A percentile compares a stretch with the other conserved stretches of the same genome.
Conservation (phyloP, 2,888 invertebrate species). For the Sphaeridia pumilis region DNA sequence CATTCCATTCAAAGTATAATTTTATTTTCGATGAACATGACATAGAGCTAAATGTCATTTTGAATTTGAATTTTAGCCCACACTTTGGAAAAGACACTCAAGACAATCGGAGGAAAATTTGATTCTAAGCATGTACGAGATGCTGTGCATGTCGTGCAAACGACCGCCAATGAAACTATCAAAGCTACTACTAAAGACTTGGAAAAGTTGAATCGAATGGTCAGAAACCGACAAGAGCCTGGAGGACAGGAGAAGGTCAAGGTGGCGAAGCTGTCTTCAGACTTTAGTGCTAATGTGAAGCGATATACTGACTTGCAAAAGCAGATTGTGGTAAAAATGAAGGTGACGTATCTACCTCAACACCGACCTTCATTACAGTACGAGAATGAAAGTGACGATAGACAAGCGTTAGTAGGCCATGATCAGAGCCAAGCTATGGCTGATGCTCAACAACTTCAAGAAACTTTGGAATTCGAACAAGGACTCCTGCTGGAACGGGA, state of each 20-base stretch:
- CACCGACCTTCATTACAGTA: constrained; percentile 9
- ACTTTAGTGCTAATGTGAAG: constrained; percentile 66
- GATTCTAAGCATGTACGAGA: constrained; percentile 58
- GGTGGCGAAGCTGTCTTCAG: constrained; percentile 67
- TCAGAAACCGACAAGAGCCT: constrained; percentile 55
- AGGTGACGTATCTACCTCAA: constrained; percentile 23
- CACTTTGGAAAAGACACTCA: constrained; percentile 57
- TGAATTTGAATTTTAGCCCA: constrained; percentile 17
- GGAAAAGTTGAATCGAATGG: constrained; percentile 56
- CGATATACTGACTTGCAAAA: constrained; percentile 68
- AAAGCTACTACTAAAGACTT: constrained; percentile 61
- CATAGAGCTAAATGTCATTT: background rate
- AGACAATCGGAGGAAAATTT: constrained; percentile 60
- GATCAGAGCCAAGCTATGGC: constrained; percentile 35
- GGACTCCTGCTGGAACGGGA: constrained; percentile 69
- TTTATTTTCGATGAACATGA: background rate
- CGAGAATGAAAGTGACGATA: constrained; percentile 19
- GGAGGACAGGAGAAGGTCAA: constrained; percentile 51
- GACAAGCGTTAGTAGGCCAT: constrained; percentile 39
- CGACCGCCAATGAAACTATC: constrained; percentile 60
- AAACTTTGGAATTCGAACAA: constrained; percentile 62
- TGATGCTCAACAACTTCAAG: constrained; percentile 39
- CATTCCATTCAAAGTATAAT: constrained; percentile 38
- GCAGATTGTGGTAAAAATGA: constrained; percentile 44
- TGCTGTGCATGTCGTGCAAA: constrained; percentile 53